Evolutionary conservation across 2,113 vertebrate genomes (phyloP), one percentile per base, ranked within the genome.

Genomic region (Smithornis capensis): DNA sequence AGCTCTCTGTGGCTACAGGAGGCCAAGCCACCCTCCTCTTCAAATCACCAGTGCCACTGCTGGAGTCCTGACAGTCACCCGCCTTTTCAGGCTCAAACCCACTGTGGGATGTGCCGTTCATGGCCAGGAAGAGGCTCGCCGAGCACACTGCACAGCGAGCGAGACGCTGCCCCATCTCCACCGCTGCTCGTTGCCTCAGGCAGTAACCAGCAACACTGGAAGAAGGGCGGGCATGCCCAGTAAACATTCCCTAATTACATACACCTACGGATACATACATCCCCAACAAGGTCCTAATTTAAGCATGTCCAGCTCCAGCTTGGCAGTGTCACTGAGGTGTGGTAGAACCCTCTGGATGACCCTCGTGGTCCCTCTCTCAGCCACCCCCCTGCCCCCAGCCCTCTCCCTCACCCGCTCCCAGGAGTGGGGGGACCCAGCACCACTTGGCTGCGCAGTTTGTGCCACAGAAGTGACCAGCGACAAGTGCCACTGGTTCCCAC

Each of bases 361-460:
- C 28, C 45, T 35, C 0, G 0, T 13, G 9, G 35, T 53, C 55
- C n/a, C n/a, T n/a, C 31, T 24, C n/a, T 6, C 5, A 19, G 78
- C 59, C 14, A 12, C 8, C 27, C 25, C 37, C 21, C 62, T 13
- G 23, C 65, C 78, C 70, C 67, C 38, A 40, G 1, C 31, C 40
- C 52, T 47, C 50, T 35, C 44, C 27, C n/a, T 12, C 3, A 6
- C 4, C 2, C 2, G 2, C 28, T 62, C 56, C 28, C 63, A 44
- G 40, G 40, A 44, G n/a, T 0, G 0, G n/a, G 56, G 22, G 60
- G 5, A 25, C 24, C 17, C 0, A 0, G 53, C 29, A 3, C 44
- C 0, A 0, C 68, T 16, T 4, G 2, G 16, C n/a, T 37, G 60
- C 53, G 49, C 38, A 28, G 29, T 45, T 55, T 42, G 35, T 25